Conservation (phyloP, 2,113 vertebrate species). For the Cottus gobio region DNA sequence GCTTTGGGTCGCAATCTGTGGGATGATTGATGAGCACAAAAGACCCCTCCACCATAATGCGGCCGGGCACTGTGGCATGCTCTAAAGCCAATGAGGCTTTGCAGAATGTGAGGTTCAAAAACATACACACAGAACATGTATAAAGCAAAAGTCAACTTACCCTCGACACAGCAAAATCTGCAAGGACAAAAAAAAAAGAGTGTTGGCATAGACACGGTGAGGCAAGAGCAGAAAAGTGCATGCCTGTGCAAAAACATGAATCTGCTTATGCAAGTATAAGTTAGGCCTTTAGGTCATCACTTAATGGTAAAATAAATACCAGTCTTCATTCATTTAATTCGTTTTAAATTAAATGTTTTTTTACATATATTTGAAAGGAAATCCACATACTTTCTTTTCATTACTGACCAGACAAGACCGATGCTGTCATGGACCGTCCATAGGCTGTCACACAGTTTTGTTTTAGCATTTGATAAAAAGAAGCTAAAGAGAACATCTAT, state of each 20-base stretch:
- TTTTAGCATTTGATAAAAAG: background rate
- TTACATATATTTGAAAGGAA: background rate
- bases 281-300: constrained; percentile 27
- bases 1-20: background rate
- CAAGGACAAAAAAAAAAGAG: constrained; percentile 52
- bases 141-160: constrained; percentile 66
- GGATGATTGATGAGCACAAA: background rate
- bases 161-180: constrained; percentile 82
- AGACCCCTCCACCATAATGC: background rate
- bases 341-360: too few species aligned
- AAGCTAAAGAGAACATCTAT: constrained; percentile 3
- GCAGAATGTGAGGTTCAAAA: background rate
- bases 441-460: background rate
- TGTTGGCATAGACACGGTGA: constrained; percentile 34
- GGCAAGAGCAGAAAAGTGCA: constrained; percentile 36
- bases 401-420: background rate
- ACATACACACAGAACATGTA: constrained; percentile 7
- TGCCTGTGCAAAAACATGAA: constrained; percentile 40
- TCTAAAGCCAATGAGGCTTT: background rate
- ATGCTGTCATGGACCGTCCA: background rate
- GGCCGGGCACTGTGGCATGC: background rate
- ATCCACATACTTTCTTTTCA: background rate
- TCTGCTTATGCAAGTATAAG: constrained; percentile 32
- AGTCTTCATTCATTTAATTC: background rate
- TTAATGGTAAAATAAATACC: background rate